A percentile compares a stretch with the other conserved stretches of the same genome.
Evolutionary conservation across 1,140 invertebrate genomes (phyloP).

Genomic region (Cherax quadricarinatus): DNA sequence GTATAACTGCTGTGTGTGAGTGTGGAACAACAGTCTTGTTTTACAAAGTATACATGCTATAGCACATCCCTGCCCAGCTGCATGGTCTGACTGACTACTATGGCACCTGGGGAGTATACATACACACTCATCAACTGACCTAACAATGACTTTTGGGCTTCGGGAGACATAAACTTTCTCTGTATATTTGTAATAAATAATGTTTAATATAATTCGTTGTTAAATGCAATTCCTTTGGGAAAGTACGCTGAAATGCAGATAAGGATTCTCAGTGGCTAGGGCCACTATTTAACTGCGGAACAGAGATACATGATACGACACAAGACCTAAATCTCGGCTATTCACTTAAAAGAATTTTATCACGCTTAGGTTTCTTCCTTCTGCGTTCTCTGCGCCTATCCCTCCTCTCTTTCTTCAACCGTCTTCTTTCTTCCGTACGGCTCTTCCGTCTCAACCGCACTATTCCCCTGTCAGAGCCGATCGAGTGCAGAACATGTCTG

Average conservation of each 20-base stretch:
- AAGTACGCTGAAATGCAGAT: background rate
- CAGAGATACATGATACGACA: background rate
- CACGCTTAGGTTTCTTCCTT: slow-evolving; percentile 49
- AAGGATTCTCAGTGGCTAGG: background rate
- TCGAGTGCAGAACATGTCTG: slow-evolving; percentile 7
- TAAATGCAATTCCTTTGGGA: background rate
- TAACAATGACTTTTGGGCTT: background rate
- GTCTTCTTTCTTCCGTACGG: slow-evolving; percentile 10
- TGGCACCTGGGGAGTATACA: too few relatives aligned
- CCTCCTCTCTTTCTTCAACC: slow-evolving; percentile 20
- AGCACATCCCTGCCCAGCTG: too few relatives aligned
- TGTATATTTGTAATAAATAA: background rate
- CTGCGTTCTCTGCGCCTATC: slow-evolving; percentile 48
- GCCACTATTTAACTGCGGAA: background rate
- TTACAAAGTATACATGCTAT: too few relatives aligned
- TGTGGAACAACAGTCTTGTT: too few relatives aligned
- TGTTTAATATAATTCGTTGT: background rate
- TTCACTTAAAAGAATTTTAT: slow-evolving; percentile 31
- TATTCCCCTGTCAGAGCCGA: slow-evolving; percentile 10
- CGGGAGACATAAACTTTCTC: background rate
- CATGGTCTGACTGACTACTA: too few relatives aligned
- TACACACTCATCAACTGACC: background rate
- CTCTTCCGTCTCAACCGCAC: slow-evolving; percentile 49
- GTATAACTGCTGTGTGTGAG: too few relatives aligned
- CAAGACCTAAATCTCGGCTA: background rate